Evolutionary conservation across 1,140 invertebrate species (phyloP), one percentile per base, ranked within the genome.

Genomic region (Chrysomallon squamiferum): DNA sequence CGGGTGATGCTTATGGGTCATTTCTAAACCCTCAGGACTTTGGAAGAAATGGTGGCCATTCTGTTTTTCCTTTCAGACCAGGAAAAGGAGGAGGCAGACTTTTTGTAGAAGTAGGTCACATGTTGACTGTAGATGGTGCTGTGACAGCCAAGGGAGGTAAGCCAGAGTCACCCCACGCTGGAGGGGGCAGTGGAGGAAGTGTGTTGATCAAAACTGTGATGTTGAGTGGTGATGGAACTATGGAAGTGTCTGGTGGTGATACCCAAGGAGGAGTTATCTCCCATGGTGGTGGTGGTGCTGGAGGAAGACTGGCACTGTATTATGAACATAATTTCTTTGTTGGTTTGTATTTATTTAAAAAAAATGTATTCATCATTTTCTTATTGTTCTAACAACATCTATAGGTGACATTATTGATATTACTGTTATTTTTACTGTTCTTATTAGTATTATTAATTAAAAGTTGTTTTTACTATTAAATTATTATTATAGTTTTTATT

Each of bases 261-360:
- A 76, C 76, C 3, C 65, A 68, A 64, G 69, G 65, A 41, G 35
- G 13, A n/a, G 56, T 29, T 52, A 66, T 60, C 6, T 38, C 62
- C 7, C 62, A 75, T 41, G 76, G 73, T 38, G 78, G 78, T 13
- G 78, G 78, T 38, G 78, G 78, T 22, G 74, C 71, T 13, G 78
- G 76, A 5, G 78, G 78, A 27, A 63, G 78, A 49, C 33, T 78
- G 3, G 73, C 76, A 22, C 32, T 78, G 27, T 80, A 80, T 58
- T 78, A 77, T 61, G 62, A 69, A 18, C 68, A 77, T 59, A 74
- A 80, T 62, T 73, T 72, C 69, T 80, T 72, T 72, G 74, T 78
- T 27, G 78, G 78, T 77, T 66, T 68, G 76, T 67, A 29, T 1
- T n/a, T 27, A 18, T 58, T 64, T 25, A 22, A 56, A 18, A 30